Base-by-base conservation (phyloP, 2,888 invertebrate genomes). In the Apodemia zela region DNA sequence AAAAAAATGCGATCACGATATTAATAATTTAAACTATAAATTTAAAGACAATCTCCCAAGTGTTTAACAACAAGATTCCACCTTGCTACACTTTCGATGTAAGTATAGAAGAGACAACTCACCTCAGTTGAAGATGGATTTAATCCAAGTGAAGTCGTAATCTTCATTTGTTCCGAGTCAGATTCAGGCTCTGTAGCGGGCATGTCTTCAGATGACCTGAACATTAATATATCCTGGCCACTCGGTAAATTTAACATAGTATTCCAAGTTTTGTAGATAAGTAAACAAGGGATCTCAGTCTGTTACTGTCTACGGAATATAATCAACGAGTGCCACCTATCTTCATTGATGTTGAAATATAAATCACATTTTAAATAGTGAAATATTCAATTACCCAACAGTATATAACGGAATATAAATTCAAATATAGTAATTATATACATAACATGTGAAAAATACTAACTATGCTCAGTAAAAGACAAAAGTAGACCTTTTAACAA, bases 251-350 rank as follows among this genome's bases (percentile, higher is more conserved):
- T 25, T 29, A 54, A 54, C 54, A 54, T 15, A 29, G 8, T 54
- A 54, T 54, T 25, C 54, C 54, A 54, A 51, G 54, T 59, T 59
- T 47, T 57, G 25, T 61, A 35, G 66, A 60, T 59, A 49, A 42
- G 33, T 49, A 45, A 45, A 45, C 45, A 45, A 45, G 45, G 17
- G 45, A 45, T 45, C 45, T 45, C n/a, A 2, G n/a, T 45, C 8
- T 45, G 45, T 45, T 45, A 45, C 45, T 45, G 45, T 45, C 45
- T 45, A 45, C 45, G 45, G 45, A 45, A 45, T 45, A 45, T 45
- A 45, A n/a, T 45, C 21, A 11, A 47, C 49, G 10, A 57, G 33
- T 33, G n/a, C 45, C 13, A 47, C 47, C 18, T 25, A 63, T 47
- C 47, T n/a, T 25, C 15, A 59, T 29, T 18, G 3, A 59, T 25